phyloP scores from a whole-genome alignment of 2,113 vertebrate species.

The Mixornis gularis region DNA sequence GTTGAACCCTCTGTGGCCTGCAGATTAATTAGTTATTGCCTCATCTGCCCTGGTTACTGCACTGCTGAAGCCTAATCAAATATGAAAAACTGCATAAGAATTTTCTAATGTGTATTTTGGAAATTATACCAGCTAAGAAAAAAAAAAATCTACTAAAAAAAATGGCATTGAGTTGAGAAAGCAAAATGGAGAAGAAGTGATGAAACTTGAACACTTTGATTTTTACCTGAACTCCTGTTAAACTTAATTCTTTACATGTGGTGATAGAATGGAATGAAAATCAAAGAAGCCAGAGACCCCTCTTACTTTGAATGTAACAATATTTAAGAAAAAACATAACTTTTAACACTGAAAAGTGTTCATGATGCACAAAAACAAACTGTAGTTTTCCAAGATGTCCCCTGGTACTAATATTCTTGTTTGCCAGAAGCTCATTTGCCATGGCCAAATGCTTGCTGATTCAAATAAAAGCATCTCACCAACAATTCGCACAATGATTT shows the following conservation, averaged over 20 bases:
- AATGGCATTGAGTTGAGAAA: neutral
- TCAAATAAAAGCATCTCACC: slow-evolving; percentile 53
- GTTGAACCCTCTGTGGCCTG: neutral
- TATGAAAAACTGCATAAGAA: neutral
- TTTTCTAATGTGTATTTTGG: neutral
- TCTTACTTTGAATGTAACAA: neutral
- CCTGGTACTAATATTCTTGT: neutral
- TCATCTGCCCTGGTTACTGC: neutral
- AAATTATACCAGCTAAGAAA: neutral
- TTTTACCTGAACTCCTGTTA: neutral
- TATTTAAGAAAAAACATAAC: neutral
- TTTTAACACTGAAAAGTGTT: neutral
- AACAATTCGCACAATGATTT: slow-evolving; percentile 44
- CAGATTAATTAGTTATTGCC: neutral
- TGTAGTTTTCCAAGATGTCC: slow-evolving; percentile 25
- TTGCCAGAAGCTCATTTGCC: slow-evolving; percentile 29
- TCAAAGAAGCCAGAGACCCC: neutral
- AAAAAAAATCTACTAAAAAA: neutral
- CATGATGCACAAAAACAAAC: neutral
- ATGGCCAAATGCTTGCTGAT: slow-evolving; percentile 50
- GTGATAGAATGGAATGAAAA: neutral
- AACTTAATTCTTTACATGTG: neutral
- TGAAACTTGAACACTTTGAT: neutral
- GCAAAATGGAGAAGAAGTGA: neutral
- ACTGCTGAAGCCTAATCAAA: neutral